Evolutionary conservation across 1,140 invertebrate species (phyloP).

Genomic region (Amyelois transitella): DNA sequence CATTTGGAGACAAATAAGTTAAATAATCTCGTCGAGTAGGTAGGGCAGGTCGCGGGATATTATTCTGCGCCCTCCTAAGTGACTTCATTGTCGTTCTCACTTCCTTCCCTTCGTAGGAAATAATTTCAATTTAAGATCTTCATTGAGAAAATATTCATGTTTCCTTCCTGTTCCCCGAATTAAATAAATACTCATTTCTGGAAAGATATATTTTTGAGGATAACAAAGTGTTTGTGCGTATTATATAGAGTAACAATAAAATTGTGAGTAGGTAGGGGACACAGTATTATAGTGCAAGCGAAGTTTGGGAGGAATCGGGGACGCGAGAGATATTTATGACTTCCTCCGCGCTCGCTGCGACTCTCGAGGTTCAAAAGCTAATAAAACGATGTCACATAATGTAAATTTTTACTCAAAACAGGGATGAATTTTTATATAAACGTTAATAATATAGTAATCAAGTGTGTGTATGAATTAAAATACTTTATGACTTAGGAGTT

Average conservation of each 20-base stretch:
- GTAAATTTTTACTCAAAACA: slow-evolving; percentile 10
- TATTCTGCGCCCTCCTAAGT: slow-evolving; percentile 28
- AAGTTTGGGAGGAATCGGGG: slow-evolving; percentile 36
- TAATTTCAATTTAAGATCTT: slow-evolving; percentile 29
- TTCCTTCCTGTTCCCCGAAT: slow-evolving; percentile 12
- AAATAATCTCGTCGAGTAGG: slow-evolving; percentile 24
- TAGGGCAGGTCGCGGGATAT: slow-evolving; percentile 20
- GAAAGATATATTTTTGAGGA: background rate
- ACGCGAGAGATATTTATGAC: slow-evolving; percentile 40
- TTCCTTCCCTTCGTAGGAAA: slow-evolving; percentile 28
- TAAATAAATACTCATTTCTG: background rate
- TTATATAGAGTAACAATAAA: slow-evolving; percentile 8
- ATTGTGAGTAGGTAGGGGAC: slow-evolving; percentile 3
- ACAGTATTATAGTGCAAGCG: slow-evolving; percentile 21
- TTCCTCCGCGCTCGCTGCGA: slow-evolving; percentile 29
- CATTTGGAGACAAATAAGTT: slow-evolving; percentile 28
- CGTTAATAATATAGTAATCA: too few species aligned
- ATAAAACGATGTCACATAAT: slow-evolving; percentile 41
- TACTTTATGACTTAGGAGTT: too few species aligned
- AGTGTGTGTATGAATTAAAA: too few species aligned
- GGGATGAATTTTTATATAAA: background rate
- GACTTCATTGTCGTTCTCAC: slow-evolving; percentile 32
- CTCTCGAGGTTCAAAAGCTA: slow-evolving; percentile 38
- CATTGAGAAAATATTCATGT: slow-evolving; percentile 26
- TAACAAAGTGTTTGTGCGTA: background rate